Conservation (phyloP, 2,113 vertebrate genomes). For the Oryzias curvinotus region DNA sequence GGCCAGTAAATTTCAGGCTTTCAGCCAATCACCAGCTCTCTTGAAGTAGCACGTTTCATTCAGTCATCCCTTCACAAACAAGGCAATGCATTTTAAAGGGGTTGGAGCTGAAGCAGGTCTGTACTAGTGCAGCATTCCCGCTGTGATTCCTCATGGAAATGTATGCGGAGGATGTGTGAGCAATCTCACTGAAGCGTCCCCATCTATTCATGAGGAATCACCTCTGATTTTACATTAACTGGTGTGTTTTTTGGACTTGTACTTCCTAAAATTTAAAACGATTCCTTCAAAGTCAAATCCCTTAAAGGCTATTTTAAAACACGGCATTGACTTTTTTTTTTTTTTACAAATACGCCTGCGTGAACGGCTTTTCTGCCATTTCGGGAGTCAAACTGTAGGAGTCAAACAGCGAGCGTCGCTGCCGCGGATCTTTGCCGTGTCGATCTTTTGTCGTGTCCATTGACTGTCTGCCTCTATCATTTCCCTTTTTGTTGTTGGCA, state of each 20-base stretch:
- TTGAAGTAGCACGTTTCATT: constrained; percentile 14
- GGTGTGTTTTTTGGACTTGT: background rate
- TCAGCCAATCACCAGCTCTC: constrained; percentile 12
- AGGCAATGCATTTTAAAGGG: constrained; percentile 24
- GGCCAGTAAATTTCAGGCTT: constrained; percentile 18
- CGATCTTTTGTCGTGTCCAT: no score
- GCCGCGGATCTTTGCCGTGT: no score
- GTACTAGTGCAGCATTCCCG: background rate
- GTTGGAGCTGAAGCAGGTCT: constrained; percentile 4
- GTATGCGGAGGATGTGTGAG: background rate
- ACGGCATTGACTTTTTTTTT: no score
- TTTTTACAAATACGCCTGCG: no score
- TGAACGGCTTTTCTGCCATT: no score
- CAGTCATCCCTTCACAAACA: constrained; percentile 46
- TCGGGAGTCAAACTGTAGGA: no score
- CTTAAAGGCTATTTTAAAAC: no score
- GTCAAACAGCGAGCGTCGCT: no score
- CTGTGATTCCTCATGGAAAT: background rate
- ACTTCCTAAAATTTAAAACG: no score
- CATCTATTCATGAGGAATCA: background rate
- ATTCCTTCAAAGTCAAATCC: no score
- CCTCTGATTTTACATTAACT: background rate
- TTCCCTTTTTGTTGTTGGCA: no score
- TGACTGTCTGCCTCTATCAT: no score
- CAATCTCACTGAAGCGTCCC: background rate